Base-by-base conservation (phyloP, 92 coral and sea anemone genomes). In the Bergia sp. region DNA sequence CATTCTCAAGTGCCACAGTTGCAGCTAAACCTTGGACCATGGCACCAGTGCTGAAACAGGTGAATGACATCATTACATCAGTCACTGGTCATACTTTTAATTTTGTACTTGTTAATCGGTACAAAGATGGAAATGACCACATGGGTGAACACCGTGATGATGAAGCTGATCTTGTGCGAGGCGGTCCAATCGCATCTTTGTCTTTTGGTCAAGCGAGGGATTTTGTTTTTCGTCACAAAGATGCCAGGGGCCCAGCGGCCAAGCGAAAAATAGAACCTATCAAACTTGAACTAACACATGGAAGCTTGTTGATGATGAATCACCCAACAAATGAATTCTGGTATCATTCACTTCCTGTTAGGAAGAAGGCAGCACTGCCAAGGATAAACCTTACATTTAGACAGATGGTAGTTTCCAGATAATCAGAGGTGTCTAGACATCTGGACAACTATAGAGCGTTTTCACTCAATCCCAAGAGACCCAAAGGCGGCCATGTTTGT, bases 61-160 rank as follows among this genome's bases (percentile, higher is more conserved):
- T 95, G 45, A 73, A 93, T 9, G 91, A 93, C 78, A 13, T 89
- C n/a, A 41, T 95, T 47, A 37, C 88, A 3, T 79, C 89, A 9
- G 65, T 88, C 37, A 91, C 94, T 23, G 90, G 87, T n/a, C 93
- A 91, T 18, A 47, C 73, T 44, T 95, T 95, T 71, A 95, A 95
- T 83, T 95, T 95, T 92, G 98, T 95, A 36, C 94, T 95, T 73
- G 95, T 95, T 43, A 95, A 95, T 85, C 92, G 98, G 13, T 95
- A 95, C 80, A 93, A 95, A 23, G 98, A 95, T 76, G 98, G 98
- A 8, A 88, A 76, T 76, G 98, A 95, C 88, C 96, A 95, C 76
- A 95, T 95, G 72, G 98, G 98, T 18, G 98, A 95, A 45, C 98
- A 95, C 82, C 89, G 94, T 78, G 98, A 95, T 85, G 96, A 95